A percentile compares a stretch with the other conserved stretches of the same genome.
phyloP scores from a whole-genome alignment of 23 tunicate species.

The Ascidia mentula region DNA sequence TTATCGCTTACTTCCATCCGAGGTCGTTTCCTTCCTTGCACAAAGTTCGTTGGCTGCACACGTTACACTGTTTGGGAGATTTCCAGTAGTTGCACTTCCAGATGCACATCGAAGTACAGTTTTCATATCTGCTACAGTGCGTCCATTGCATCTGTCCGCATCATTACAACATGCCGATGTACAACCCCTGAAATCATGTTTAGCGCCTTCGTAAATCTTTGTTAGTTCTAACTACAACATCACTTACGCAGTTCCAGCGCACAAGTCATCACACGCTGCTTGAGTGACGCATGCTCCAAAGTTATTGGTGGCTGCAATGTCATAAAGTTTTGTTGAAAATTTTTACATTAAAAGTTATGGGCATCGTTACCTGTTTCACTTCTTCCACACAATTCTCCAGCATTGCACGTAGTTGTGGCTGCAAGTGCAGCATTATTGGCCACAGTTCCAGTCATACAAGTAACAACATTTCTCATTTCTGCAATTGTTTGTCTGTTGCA shows the following conservation, averaged over 20 bases:
- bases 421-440: neutral
- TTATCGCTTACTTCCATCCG: too few species aligned
- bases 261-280: neutral
- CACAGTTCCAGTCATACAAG: neutral
- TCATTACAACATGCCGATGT: neutral
- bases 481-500: slow-evolving; percentile 2
- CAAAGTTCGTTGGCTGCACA: neutral
- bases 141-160: neutral
- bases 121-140: neutral
- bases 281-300: too few species aligned
- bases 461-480: neutral
- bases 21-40: slow-evolving; percentile 3
- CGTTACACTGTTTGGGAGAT: neutral
- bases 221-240: too few species aligned
- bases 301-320: neutral
- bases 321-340: neutral
- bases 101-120: neutral
- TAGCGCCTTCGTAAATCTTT: too few species aligned
- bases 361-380: neutral
- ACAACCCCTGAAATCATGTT: neutral
- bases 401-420: neutral
- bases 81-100: neutral
- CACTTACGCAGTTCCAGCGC: slow-evolving; percentile 8
- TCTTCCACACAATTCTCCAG: neutral
- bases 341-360: too few species aligned